Base-by-base conservation (phyloP, 2,888 invertebrate genomes). In the Amitus sp. region DNA sequence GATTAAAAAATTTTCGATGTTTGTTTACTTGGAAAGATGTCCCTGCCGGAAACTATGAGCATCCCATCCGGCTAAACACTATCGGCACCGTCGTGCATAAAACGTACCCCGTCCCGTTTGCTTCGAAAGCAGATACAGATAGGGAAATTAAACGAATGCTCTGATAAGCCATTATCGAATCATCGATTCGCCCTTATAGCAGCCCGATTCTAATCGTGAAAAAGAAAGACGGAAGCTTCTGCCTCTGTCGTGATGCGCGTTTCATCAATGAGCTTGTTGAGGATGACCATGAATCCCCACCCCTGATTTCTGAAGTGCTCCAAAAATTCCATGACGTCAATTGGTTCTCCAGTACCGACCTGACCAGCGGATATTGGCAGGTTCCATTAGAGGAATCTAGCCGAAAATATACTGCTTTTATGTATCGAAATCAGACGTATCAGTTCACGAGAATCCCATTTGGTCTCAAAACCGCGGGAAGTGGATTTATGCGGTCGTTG, bases 391-490 rank as follows among this genome's bases (percentile, higher is more conserved):
- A 52, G 2, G 15, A 33, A 1, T 34, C 45, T 1, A 58, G 61
- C 3, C 37, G 63, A 15, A 51, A 40, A 28, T 62, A 54, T 47
- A 67, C 63, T 0, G 64, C 64, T 6, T 66, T 68, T 37, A 20
- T 62, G 9, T 59, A 47, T 30, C 7, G 12, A 2, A 18, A 51
- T 1, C 46, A 30, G 55, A 54, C 66, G 45, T 49, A 70, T 53
- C 57, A 65, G 45, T 37, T 72, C 63, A 50, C 30, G 34, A 52
- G 65, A 1, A 51, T 76, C 7, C 74, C 75, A 1, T 77, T 74
- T 43, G 75, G 73, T 2, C 34, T 76, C 2, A 72, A 72, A 50
- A 70, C 69, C 0, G 70, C 69, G 1, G 70, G 70, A 4, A 66
- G 60, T n/a, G 65, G 65, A 2, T 73, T 73, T 43, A 66, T 69